phyloP scores from a whole-genome alignment of 2,797 vertebrate species.

The Sebastes diploproa region DNA sequence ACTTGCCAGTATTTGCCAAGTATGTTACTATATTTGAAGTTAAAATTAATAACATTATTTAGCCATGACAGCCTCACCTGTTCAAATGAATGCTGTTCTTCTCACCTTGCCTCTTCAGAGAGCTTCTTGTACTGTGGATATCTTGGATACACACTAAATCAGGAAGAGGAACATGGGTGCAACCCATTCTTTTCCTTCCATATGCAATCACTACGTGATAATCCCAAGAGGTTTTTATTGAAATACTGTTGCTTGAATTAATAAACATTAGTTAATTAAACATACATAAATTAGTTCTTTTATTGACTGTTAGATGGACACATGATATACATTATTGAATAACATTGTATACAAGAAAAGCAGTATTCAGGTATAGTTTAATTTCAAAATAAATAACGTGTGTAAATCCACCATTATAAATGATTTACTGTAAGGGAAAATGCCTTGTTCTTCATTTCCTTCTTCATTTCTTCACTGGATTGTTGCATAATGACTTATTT shows the following conservation, averaged over 20 bases:
- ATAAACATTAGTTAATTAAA: background rate
- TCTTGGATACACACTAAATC: background rate
- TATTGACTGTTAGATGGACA: background rate
- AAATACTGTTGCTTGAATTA: background rate
- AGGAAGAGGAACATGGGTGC: constrained; percentile 46
- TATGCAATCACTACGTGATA: background rate
- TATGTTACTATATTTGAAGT: background rate
- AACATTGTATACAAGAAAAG: background rate
- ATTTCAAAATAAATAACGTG: constrained; percentile 32
- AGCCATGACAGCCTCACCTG: constrained; percentile 25
- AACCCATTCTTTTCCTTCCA: background rate
- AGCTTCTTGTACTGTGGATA: background rate
- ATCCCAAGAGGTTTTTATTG: constrained; percentile 28
- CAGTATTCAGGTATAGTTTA: background rate
- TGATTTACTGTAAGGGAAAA: background rate
- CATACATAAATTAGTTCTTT: background rate
- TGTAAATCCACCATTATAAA: background rate
- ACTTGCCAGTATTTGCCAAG: background rate
- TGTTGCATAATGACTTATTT: background rate
- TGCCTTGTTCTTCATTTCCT: background rate
- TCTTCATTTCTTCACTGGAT: background rate
- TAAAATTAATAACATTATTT: background rate
- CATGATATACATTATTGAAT: background rate
- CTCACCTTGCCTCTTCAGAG: background rate
- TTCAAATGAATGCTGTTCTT: background rate